Base-by-base conservation (phyloP, 2,888 invertebrate species). In the Diaprepes abbreviatus region DNA sequence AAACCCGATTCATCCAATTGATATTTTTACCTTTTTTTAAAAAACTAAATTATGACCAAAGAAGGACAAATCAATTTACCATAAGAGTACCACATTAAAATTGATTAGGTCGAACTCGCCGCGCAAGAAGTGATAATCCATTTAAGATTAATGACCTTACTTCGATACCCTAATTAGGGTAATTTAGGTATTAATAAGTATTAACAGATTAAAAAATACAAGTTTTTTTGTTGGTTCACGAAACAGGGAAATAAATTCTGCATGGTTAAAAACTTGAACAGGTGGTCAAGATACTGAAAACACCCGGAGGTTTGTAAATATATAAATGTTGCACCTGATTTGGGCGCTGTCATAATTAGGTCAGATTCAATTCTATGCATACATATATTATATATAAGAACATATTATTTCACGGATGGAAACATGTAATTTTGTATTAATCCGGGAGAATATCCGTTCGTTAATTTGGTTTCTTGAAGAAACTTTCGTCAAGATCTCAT, bases 131-230 rank as follows among this genome's bases (percentile, higher is more conserved):
- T n/a, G 45, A n/a, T 45, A 45, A 45, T 45, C 45, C 45, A 45
- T 45, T 45, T 45, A 45, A 21, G 21, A 45, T 19, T 45, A 21
- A 45, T 45, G 16, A 45, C 45, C 45, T 45, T 12, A 10, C 21
- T n/a, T n/a, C 10, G 10, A 45, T 45, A 45, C 45, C 16, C 21
- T 21, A 45, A 45, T 45, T 45, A 21, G 45, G 45, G 21, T 45
- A 45, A 45, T 45, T 45, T 45, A 45, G n/a, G 45, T 21, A 45
- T 45, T 45, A 21, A 45, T 45, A 21, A 45, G 21, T 45, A 45
- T 17, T 19, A 17, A 40, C n/a, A 17, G 16, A 40, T 17, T 17
- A 40, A 40, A 19, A 21, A 19, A 19, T 21, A 5, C 21, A 1
- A 21, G 45, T 45, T 45, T 45, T 45, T 45, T 19, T 16, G n/a